These are phyloP conservation scores for Chrysomallon squamiferum DNA, from an alignment of 1,140 invertebrate genomes.

Conservation along the genomic window DNA sequence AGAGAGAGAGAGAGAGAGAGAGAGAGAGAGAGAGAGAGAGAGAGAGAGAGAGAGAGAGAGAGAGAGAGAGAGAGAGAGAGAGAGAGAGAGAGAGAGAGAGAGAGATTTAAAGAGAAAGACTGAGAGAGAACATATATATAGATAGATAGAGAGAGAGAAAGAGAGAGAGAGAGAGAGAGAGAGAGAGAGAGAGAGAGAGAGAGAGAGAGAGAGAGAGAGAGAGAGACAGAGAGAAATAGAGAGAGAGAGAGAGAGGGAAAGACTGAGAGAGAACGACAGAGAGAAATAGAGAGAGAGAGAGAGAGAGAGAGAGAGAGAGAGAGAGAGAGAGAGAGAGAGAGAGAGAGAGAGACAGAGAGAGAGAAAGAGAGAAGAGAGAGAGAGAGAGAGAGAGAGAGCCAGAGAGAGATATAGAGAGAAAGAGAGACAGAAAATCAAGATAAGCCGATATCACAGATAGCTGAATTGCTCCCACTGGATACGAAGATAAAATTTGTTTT, in stretches of 20 bases:
- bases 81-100: too few relatives aligned
- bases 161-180: not conserved
- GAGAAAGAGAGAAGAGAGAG: conserved; percentile 3
- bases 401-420: not conserved
- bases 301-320: not conserved
- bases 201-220: conserved; percentile 1
- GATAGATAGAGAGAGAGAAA: too few relatives aligned
- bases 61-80: conserved; percentile 5
- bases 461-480: too few relatives aligned
- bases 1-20: too few relatives aligned
- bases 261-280: conserved; percentile 1
- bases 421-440: not conserved
- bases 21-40: not conserved
- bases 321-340: too few relatives aligned
- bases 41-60: conserved; percentile 3
- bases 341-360: not conserved
- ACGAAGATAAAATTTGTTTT: too few relatives aligned
- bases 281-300: not conserved
- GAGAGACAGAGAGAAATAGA: not conserved
- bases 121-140: not conserved
- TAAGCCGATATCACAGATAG: not conserved
- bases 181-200: conserved; percentile 4
- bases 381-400: not conserved
- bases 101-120: not conserved
- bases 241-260: not conserved